A percentile compares a stretch with the other conserved stretches of the same genome.
These are phyloP conservation scores for Erithacus rubecula DNA, from an alignment of 2,797 vertebrate species.

Conservation along the genomic window DNA sequence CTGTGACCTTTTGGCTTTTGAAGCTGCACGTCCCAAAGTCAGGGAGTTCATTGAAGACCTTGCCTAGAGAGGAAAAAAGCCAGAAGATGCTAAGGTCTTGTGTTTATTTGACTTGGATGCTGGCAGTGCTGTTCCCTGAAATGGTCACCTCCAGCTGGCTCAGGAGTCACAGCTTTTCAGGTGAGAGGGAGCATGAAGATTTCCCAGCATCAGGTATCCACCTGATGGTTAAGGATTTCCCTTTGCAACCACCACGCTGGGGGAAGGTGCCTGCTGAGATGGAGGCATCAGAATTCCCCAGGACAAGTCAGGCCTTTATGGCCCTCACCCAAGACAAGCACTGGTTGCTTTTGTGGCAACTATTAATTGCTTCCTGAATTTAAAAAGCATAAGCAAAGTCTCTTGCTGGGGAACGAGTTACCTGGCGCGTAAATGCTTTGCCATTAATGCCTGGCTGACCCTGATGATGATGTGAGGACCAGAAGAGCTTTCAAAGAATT, in stretches of 20 bases:
- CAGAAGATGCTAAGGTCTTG: neutral
- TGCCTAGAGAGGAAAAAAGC: neutral
- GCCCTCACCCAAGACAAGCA: conserved; percentile 10
- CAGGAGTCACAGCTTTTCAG: neutral
- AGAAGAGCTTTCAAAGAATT: conserved; percentile 71
- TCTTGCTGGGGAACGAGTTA: conserved; percentile 63
- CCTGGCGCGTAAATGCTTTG: conserved; percentile 53
- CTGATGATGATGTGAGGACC: conserved; percentile 65
- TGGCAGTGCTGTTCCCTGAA: neutral
- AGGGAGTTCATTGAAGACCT: neutral
- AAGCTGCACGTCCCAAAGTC: neutral
- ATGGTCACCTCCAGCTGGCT: accelerated
- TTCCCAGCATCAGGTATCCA: neutral
- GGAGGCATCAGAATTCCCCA: neutral
- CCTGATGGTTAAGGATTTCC: neutral
- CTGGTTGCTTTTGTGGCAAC: conserved; percentile 60
- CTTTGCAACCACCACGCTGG: accelerated
- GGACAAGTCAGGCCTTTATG: neutral
- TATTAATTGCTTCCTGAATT: conserved; percentile 78
- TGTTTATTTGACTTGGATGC: neutral
- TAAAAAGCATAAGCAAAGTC: conserved; percentile 62
- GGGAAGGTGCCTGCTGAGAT: neutral
- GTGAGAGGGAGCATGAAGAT: neutral
- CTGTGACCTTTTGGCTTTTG: neutral
- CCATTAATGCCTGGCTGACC: conserved; percentile 72